Evolutionary conservation across 2,113 vertebrate species (phyloP).

Genomic region (Gallinago jamesoni): DNA sequence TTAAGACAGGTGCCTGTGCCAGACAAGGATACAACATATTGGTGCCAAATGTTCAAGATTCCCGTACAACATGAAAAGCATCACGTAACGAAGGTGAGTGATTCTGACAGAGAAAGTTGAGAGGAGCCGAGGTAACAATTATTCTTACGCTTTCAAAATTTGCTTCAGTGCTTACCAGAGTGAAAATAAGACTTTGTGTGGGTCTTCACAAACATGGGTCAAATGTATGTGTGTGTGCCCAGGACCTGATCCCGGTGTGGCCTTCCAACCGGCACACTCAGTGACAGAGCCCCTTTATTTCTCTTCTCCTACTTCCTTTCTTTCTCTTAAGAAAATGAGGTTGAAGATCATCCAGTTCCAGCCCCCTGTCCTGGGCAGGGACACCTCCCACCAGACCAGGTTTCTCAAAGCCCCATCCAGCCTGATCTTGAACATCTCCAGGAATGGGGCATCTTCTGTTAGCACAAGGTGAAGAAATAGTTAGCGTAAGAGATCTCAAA

Average conservation of each 20-base stretch:
- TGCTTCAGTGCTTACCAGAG: not conserved
- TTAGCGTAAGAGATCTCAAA: not conserved
- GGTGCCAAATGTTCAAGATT: constrained; percentile 90
- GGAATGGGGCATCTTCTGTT: not conserved
- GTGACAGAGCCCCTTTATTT: not conserved
- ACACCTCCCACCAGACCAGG: too few relatives aligned
- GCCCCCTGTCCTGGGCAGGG: too few relatives aligned
- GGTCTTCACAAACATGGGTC: not conserved
- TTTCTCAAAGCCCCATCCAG: too few relatives aligned
- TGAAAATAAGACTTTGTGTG: not conserved
- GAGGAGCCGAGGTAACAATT: not conserved
- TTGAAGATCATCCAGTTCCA: not conserved
- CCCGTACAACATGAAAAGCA: constrained; percentile 82
- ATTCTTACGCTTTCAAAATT: not conserved
- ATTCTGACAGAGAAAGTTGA: not conserved
- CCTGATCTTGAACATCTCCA: too few relatives aligned
- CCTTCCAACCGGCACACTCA: rapidly evolving
- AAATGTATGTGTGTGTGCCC: not conserved
- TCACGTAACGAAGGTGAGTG: constrained; percentile 84
- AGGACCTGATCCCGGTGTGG: not conserved
- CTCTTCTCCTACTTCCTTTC: not conserved
- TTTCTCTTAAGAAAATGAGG: not conserved
- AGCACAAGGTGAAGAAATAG: not conserved
- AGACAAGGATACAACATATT: constrained; percentile 87
- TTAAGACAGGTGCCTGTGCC: constrained; percentile 88